phyloP scores from a whole-genome alignment of 2,888 invertebrate genomes.

The Drosophila koepferae region DNA sequence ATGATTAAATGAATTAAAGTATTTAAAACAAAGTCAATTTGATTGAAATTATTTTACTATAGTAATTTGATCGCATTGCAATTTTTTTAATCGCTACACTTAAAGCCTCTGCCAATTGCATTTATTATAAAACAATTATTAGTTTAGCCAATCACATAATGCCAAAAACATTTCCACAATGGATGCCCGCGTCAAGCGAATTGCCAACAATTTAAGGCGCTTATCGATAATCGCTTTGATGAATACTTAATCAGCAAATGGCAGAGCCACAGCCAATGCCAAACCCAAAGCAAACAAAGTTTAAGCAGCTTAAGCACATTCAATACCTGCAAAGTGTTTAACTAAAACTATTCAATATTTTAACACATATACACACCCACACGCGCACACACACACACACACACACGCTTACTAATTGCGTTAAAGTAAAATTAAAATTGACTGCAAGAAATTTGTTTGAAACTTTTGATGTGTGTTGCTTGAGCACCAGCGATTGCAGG shows the following conservation, averaged over 20 bases:
- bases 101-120: not conserved
- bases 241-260: slow-evolving; percentile 20
- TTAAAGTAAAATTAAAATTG: not conserved
- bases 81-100: not conserved
- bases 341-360: slow-evolving; percentile 9
- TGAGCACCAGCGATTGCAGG: not conserved
- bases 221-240: slow-evolving; percentile 34
- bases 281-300: slow-evolving; percentile 6
- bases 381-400: not conserved
- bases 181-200: not conserved
- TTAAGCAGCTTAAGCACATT: slow-evolving; percentile 41
- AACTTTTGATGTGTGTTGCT: not conserved
- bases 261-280: slow-evolving; percentile 13
- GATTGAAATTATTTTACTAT: no score
- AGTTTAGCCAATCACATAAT: not conserved
- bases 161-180: not conserved
- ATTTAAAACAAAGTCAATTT: not conserved
- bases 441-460: not conserved
- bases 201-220: slow-evolving; percentile 27
- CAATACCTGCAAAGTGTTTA: slow-evolving; percentile 15
- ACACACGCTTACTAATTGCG: not conserved
- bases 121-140: slow-evolving; percentile 1
- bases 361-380: not conserved
- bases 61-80: not conserved
- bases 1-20: no score